Percentiles rank a stretch among this genome's conserved stretches.
phyloP scores from a whole-genome alignment of 2,797 vertebrate species.

The Mareca strepera region DNA sequence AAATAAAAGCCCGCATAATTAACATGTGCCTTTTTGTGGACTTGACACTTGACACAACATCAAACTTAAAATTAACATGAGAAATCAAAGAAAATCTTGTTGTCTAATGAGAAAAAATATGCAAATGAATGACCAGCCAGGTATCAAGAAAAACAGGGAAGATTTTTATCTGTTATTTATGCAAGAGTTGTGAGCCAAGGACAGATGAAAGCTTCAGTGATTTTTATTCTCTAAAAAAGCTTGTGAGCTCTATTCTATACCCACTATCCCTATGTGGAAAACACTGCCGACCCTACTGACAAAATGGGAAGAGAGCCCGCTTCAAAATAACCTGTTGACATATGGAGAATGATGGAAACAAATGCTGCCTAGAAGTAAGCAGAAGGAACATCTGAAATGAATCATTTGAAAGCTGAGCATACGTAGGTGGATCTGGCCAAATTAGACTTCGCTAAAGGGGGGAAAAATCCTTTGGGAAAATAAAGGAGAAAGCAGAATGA shows the following conservation, averaged over 20 bases:
- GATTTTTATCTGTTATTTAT: constrained; percentile 1
- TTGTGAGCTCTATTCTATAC: not conserved
- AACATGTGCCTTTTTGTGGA: not conserved
- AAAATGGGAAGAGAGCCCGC: constrained; percentile 32
- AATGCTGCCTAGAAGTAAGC: constrained; percentile 73
- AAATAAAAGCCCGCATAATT: not conserved
- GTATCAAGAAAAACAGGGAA: not conserved
- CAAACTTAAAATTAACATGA: constrained; percentile 2
- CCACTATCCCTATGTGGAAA: not conserved
- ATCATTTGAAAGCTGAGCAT: constrained; percentile 76
- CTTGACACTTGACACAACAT: not conserved
- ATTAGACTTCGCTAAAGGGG: constrained; percentile 56
- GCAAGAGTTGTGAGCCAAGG: not conserved
- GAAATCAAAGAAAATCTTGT: not conserved
- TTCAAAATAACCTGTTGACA: constrained; percentile 76
- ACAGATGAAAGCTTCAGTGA: not conserved
- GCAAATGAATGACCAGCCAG: not conserved
- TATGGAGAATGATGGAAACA: constrained; percentile 73
- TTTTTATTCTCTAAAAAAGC: not conserved
- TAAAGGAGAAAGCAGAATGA: constrained; percentile 61
- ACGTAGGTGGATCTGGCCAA: constrained; percentile 77
- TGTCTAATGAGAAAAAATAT: not conserved
- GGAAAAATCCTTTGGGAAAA: constrained; percentile 19
- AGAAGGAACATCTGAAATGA: constrained; percentile 79
- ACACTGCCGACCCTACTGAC: not conserved